Evolutionary conservation across 2,797 vertebrate genomes (phyloP).

Genomic region (Dallia pectoralis): DNA sequence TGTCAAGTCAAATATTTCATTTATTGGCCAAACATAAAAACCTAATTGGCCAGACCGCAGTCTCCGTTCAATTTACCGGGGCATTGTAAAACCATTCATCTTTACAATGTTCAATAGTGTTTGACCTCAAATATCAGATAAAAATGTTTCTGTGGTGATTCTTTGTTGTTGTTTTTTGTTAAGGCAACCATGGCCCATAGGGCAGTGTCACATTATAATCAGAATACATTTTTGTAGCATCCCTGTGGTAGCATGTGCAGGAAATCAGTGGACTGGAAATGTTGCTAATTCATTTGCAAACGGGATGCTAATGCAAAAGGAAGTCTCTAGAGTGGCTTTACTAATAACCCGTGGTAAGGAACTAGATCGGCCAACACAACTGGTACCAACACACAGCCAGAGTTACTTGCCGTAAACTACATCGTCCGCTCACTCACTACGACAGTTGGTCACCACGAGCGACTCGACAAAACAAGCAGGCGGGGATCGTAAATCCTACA

Average conservation of each 20-base stretch:
- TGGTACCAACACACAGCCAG: slow-evolving; percentile 50
- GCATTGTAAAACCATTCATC: slow-evolving; percentile 50
- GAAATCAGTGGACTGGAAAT: slow-evolving; percentile 45
- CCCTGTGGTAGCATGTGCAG: slow-evolving; percentile 39
- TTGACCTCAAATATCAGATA: slow-evolving; percentile 15
- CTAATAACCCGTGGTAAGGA: slow-evolving; percentile 71
- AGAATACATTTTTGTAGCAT: slow-evolving; percentile 27
- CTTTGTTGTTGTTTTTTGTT: slow-evolving; percentile 39
- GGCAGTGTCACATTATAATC: slow-evolving; percentile 27
- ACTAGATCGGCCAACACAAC: slow-evolving; percentile 51
- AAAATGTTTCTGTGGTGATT: slow-evolving; percentile 24
- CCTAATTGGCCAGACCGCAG: slow-evolving; percentile 43
- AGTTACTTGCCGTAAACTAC: too few relatives aligned
- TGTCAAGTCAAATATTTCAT: slow-evolving; percentile 54
- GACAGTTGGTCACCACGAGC: background rate
- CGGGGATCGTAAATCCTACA: too few relatives aligned
- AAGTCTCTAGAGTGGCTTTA: slow-evolving; percentile 59
- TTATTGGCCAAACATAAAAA: slow-evolving; percentile 58
- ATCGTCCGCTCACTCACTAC: background rate
- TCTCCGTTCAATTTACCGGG: slow-evolving; percentile 37
- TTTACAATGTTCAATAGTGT: slow-evolving; percentile 27
- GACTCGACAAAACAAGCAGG: too few relatives aligned
- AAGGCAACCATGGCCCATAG: slow-evolving; percentile 32
- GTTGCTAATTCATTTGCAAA: slow-evolving; percentile 67
- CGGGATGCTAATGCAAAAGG: slow-evolving; percentile 54